Evolutionary conservation across 2,888 invertebrate species (phyloP).

Genomic region (Andricus quercusramuli): DNA sequence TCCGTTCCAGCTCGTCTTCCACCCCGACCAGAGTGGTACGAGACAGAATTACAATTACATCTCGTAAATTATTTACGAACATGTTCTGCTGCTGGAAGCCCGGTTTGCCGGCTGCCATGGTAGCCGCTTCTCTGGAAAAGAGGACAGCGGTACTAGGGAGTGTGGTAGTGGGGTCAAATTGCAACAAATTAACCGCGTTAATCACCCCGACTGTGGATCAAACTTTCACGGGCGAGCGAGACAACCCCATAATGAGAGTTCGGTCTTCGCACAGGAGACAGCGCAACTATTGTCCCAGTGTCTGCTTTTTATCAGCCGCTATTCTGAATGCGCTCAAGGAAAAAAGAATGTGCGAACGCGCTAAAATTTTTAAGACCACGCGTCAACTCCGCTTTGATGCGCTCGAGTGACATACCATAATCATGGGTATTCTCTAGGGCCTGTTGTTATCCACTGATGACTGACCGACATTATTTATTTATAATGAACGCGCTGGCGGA

Average conservation of each 20-base stretch:
- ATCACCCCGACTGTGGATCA: slow-evolving; percentile 65
- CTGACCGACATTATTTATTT: background rate
- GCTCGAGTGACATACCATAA: background rate
- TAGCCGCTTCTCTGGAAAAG: slow-evolving; percentile 24
- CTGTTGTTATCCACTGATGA: background rate
- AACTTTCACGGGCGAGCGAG: slow-evolving; percentile 61
- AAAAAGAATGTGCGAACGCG: background rate
- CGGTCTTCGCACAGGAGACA: background rate
- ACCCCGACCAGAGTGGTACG: background rate
- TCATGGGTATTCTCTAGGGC: background rate
- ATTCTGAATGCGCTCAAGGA: background rate
- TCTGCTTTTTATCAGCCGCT: slow-evolving; percentile 16
- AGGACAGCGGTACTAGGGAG: slow-evolving; percentile 39
- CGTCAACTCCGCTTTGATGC: background rate
- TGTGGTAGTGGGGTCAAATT: slow-evolving; percentile 67
- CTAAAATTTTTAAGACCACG: background rate
- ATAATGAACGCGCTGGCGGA: background rate
- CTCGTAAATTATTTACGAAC: slow-evolving; percentile 72
- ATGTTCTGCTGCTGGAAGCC: slow-evolving; percentile 45
- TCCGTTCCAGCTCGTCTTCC: slow-evolving; percentile 49
- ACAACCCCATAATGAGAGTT: slow-evolving; percentile 20
- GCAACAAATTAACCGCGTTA: slow-evolving; percentile 75
- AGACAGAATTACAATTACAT: slow-evolving; percentile 69
- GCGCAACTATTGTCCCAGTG: slow-evolving; percentile 9
- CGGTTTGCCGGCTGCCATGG: slow-evolving; percentile 46